Conservation (phyloP, 2,888 invertebrate species). For the Apodemia hepburni region DNA sequence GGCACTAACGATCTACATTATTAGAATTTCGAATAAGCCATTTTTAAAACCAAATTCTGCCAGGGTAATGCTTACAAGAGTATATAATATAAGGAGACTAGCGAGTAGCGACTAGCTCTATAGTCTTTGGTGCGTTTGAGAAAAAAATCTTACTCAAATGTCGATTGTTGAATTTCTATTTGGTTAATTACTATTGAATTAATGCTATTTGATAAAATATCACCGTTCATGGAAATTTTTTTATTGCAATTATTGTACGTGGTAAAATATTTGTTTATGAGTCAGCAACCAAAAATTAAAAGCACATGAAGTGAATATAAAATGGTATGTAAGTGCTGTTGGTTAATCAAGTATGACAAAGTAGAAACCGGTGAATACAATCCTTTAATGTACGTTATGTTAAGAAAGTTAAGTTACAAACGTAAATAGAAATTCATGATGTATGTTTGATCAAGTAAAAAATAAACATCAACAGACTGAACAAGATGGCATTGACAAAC, state of each 20-base stretch:
- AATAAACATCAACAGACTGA: constrained; percentile 19
- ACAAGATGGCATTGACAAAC: constrained; percentile 60
- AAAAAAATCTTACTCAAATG: neutral
- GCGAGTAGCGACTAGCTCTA: neutral
- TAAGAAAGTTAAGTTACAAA: constrained; percentile 21
- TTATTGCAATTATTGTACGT: neutral
- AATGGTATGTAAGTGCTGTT: constrained; percentile 9
- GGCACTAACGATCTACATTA: too few relatives aligned
- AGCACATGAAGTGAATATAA: neutral
- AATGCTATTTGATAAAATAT: neutral
- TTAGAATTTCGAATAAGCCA: too few relatives aligned
- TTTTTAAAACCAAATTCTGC: too few relatives aligned
- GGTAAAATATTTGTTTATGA: neutral
- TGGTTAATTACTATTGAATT: neutral
- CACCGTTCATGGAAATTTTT: neutral
- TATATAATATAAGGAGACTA: too few relatives aligned
- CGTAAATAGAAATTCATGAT: constrained; percentile 23
- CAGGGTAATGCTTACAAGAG: too few relatives aligned
- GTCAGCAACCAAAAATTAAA: neutral
- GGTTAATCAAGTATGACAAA: constrained; percentile 12
- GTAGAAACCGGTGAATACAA: constrained; percentile 11
- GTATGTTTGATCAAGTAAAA: neutral
- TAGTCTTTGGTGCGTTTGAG: neutral
- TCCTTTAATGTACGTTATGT: constrained; percentile 1
- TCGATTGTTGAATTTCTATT: neutral